phyloP scores from a whole-genome alignment of 2,797 vertebrate species.

The Sphenodon punctatus region DNA sequence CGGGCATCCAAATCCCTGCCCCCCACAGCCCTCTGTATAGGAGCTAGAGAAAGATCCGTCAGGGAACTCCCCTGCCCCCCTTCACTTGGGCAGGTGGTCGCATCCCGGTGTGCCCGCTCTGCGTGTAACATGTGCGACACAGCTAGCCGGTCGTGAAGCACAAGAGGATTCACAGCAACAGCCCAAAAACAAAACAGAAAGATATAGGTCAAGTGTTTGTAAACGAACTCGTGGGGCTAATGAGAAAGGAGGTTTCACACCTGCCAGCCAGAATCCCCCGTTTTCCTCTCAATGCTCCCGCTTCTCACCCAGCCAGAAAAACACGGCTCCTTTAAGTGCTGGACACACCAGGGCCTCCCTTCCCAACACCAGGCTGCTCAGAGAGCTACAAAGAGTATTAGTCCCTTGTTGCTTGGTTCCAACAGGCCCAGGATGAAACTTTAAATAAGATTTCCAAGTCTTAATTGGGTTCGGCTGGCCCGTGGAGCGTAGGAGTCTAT shows the following conservation, averaged over 20 bases:
- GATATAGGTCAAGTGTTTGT: neutral
- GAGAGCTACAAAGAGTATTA: neutral
- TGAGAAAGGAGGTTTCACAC: too few species aligned
- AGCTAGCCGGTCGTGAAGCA: neutral
- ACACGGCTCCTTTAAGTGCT: neutral
- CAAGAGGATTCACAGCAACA: accelerated
- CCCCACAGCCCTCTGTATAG: neutral
- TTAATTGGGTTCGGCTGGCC: neutral
- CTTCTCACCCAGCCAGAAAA: neutral
- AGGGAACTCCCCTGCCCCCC: too few species aligned
- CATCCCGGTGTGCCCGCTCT: accelerated
- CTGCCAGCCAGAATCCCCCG: accelerated
- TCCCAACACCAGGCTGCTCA: neutral
- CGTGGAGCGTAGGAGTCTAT: neutral
- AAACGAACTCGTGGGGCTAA: neutral
- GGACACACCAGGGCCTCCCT: neutral
- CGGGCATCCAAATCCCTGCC: neutral
- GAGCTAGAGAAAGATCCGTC: neutral
- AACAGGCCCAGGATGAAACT: neutral
- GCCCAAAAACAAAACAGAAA: neutral
- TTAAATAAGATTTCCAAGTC: constrained; percentile 34
- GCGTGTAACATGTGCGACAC: accelerated
- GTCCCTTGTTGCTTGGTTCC: neutral
- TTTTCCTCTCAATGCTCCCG: neutral
- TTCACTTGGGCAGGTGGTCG: neutral